Conservation (phyloP, 2,888 invertebrate genomes). For the Poecilus cupreus region DNA sequence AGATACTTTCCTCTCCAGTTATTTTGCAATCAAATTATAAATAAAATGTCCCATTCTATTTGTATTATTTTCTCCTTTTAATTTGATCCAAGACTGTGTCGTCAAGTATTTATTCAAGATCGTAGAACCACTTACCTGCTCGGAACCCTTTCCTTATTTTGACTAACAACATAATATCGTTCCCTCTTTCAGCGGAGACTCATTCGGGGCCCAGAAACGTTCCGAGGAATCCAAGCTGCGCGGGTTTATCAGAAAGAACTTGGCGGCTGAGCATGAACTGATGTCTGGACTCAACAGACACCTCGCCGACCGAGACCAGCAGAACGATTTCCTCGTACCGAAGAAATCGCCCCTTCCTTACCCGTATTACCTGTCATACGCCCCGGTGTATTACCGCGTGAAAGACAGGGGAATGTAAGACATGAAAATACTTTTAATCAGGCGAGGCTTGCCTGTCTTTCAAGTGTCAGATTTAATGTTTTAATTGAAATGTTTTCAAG, state of each 20-base stretch:
- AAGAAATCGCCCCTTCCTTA: conserved; percentile 36
- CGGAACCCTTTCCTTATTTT: not conserved
- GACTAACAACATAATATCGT: not conserved
- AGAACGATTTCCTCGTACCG: conserved; percentile 20
- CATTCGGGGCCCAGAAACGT: conserved; percentile 41
- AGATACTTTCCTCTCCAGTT: too few species aligned
- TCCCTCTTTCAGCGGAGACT: conserved; percentile 13
- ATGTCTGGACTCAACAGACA: not conserved
- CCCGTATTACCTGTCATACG: conserved; percentile 36
- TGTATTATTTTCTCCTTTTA: too few species aligned
- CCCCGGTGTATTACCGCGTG: conserved; percentile 35
- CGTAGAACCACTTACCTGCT: not conserved
- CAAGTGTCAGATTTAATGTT: conserved; percentile 9
- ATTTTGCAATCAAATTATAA: too few species aligned
- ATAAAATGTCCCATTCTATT: too few species aligned
- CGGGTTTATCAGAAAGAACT: conserved; percentile 25
- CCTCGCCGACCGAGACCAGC: not conserved
- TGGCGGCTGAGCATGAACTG: not conserved
- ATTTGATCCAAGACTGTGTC: too few species aligned
- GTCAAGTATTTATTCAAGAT: too few species aligned
- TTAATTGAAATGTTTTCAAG: not conserved
- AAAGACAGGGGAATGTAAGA: conserved; percentile 52
- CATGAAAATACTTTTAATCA: conserved; percentile 51
- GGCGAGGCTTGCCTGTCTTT: not conserved
- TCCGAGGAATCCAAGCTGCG: not conserved